phyloP scores from a whole-genome alignment of 2,888 invertebrate genomes.

The Oxyteleia sp. region DNA sequence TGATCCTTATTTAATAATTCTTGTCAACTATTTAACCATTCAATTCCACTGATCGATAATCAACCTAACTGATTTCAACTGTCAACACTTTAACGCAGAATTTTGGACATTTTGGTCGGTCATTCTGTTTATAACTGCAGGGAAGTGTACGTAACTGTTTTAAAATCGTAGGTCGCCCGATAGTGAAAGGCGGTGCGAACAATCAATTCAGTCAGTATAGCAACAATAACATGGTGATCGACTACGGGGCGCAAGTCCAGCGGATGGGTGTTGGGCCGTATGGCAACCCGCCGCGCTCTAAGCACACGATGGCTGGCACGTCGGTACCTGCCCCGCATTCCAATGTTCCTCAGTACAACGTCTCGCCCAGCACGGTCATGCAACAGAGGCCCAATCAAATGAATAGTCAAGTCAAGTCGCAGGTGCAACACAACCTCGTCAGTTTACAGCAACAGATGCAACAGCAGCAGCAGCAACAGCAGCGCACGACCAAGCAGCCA shows the following conservation, averaged over 20 bases:
- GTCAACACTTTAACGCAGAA: too few relatives aligned
- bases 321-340: slow-evolving; percentile 79
- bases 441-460: too few relatives aligned
- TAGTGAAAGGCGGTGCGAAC: slow-evolving; percentile 89
- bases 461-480: slow-evolving; percentile 88
- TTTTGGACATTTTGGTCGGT: too few relatives aligned
- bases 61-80: too few relatives aligned
- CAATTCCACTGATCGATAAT: too few relatives aligned
- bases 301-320: slow-evolving; percentile 82
- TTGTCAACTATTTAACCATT: too few relatives aligned
- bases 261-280: slow-evolving; percentile 81
- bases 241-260: slow-evolving; percentile 76
- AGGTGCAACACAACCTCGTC: slow-evolving; percentile 86
- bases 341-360: slow-evolving; percentile 82
- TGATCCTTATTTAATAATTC: too few relatives aligned
- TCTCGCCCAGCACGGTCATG: slow-evolving; percentile 82
- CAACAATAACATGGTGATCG: slow-evolving; percentile 76
- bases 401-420: slow-evolving; percentile 88
- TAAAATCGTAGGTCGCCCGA: slow-evolving; percentile 89
- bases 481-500: slow-evolving; percentile 72
- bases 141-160: too few relatives aligned
- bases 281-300: slow-evolving; percentile 83
- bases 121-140: too few relatives aligned
- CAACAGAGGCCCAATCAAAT: slow-evolving; percentile 84
- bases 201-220: slow-evolving; percentile 83